Percentiles rank a stretch among this genome's conserved stretches.
Conservation (phyloP, 2,113 vertebrate genomes). For the Lamprologus ornatipinnis region DNA sequence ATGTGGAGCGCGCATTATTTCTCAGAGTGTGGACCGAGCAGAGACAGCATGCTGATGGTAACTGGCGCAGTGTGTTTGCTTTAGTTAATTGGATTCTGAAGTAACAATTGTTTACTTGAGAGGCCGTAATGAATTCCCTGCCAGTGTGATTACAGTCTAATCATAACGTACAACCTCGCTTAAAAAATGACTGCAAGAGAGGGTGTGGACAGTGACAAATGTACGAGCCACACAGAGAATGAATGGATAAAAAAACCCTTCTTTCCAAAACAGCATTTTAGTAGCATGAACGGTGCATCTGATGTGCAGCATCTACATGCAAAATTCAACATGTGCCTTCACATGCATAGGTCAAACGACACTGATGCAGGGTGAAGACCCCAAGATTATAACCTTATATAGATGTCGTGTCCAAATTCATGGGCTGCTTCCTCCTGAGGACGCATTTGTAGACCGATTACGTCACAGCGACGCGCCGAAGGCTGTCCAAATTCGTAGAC, state of each 20-base stretch:
- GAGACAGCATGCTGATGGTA: conserved; percentile 23
- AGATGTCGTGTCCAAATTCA: no score
- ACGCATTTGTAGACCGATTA: no score
- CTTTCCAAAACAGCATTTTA: not conserved
- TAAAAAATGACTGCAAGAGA: not conserved
- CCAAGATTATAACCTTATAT: not conserved
- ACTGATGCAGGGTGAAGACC: not conserved
- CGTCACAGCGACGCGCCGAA: no score
- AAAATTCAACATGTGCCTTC: not conserved
- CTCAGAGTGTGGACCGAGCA: not conserved
- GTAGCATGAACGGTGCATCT: not conserved
- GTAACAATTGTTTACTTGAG: conserved; percentile 46
- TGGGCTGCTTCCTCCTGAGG: no score
- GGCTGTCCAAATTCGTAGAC: no score
- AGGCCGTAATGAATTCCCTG: conserved; percentile 22
- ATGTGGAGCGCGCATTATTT: not conserved
- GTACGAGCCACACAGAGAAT: not conserved
- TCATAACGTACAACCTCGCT: conserved; percentile 7
- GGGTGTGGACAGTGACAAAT: not conserved
- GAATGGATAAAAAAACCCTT: not conserved
- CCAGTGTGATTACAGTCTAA: conserved; percentile 12
- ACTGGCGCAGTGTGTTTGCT: conserved; percentile 41
- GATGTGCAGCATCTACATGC: not conserved
- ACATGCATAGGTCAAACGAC: not conserved
- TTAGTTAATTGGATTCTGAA: conserved; percentile 58